These are phyloP conservation scores for Crossaster papposus DNA, from an alignment of 53 echinoderm and acorn worm genomes.

Conservation along the genomic window DNA sequence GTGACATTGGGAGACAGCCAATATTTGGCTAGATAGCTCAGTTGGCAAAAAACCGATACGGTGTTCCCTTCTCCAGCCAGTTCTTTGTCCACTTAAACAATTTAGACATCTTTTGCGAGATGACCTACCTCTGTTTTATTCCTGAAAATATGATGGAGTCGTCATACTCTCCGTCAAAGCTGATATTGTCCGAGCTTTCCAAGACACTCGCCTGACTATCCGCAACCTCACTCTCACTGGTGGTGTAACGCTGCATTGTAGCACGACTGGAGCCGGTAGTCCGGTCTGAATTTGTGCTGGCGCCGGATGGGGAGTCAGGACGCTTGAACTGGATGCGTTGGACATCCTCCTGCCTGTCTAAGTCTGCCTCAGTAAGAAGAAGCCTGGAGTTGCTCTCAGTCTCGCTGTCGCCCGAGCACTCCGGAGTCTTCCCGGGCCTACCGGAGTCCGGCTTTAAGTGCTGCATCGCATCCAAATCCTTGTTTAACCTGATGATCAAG, in stretches of 20 bases:
- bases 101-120: neutral
- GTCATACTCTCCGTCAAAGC: conserved; percentile 98
- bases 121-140: conserved; percentile 78
- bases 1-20: too few species aligned
- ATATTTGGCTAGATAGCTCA: too few species aligned
- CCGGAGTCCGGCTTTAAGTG: conserved; percentile 29
- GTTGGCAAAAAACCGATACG: too few species aligned
- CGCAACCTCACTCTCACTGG: conserved; percentile 53
- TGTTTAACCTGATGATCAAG: conserved; percentile 71
- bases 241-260: conserved; percentile 4
- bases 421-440: conserved; percentile 63
- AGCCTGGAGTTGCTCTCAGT: conserved; percentile 60
- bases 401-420: conserved; percentile 66
- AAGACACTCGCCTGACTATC: conserved; percentile 46
- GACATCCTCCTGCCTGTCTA: neutral
- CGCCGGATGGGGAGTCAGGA: conserved; percentile 63
- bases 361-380: conserved; percentile 9
- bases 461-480: conserved; percentile 62
- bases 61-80: too few species aligned
- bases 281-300: conserved; percentile 63
- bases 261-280: conserved; percentile 42
- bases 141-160: conserved; percentile 94
- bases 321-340: conserved; percentile 60
- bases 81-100: too few species aligned
- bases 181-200: conserved; percentile 83